Evolutionary conservation across 2,113 vertebrate genomes (phyloP), one percentile per base, ranked within the genome.

Genomic region (Tyto alba): DNA sequence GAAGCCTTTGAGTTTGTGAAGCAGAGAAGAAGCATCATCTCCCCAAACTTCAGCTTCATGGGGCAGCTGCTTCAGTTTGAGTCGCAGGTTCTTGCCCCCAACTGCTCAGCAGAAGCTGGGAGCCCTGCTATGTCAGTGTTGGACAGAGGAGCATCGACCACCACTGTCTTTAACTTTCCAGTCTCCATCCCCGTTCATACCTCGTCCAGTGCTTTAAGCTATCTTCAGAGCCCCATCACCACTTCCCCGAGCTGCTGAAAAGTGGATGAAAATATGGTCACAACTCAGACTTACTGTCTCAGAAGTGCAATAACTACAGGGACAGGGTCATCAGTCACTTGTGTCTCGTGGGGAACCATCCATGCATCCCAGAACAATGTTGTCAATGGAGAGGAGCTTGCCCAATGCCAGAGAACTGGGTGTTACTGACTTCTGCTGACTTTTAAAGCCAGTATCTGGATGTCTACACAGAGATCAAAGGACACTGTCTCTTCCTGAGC

Each of bases 31-130:
- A 99, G 99, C 97, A 99, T 99, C 97, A 99, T 99, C 97, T 99
- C 99, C 14, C 99, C 99, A 1, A 99, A 99, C 97, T 99, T 99
- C 98, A 99, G 99, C 98, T 99, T 99, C 98, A 99, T 99, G 99
- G 99, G 99, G 47, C 99, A 99, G 97, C 98, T 99, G 76, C 98
- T 99, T 40, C 99, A 99, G 97, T 99, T 99, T 2, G 99, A 99
- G 97, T 99, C 99, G 0, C 99, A 99, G 95, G 99, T 99, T 41
- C 98, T 99, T 76, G 99, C 99, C 27, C 98, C 99, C 0, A 99
- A 99, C n/a, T 99, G 99, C 95, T 99, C 99, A 0, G 99, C 99
- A 0, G 99, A 99, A 85, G 99, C 99, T 0, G 98, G 99, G 25
- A 99, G 99, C 80, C 99, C 99, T 0, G 98, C 98, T 9, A 97